Percentiles rank a stretch among this genome's conserved stretches.
phyloP scores from a whole-genome alignment of 2,888 invertebrate species.

The Megaustenia siamemsis region DNA sequence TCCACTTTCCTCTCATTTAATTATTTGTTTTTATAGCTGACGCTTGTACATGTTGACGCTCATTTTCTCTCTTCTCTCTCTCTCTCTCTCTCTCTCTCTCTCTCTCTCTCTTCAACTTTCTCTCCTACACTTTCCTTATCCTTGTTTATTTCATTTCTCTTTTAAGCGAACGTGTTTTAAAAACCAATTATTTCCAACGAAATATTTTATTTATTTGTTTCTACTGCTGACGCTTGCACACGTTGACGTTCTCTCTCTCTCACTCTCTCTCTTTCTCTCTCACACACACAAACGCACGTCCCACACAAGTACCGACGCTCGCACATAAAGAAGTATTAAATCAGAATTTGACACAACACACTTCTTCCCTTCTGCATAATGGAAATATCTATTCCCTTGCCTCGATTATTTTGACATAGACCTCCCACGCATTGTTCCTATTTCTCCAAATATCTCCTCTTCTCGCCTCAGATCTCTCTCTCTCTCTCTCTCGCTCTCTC shows the following conservation, averaged over 20 bases:
- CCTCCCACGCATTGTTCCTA: not conserved
- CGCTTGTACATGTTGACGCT: not conserved
- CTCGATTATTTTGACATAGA: not conserved
- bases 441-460: not conserved
- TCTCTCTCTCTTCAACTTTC: too few relatives aligned
- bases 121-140: not conserved
- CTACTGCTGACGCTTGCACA: not conserved
- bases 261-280: conserved; percentile 16
- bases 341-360: too few relatives aligned
- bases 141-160: too few relatives aligned
- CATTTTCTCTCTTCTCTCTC: too few relatives aligned
- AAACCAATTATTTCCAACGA: not conserved
- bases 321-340: too few relatives aligned
- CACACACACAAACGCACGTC: too few relatives aligned
- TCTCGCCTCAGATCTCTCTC: not conserved
- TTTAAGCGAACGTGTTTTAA: not conserved
- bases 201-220: not conserved
- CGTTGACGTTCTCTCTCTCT: not conserved
- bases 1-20: too few relatives aligned
- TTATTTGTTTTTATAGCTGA: too few relatives aligned
- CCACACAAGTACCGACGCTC: too few relatives aligned
- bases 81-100: too few relatives aligned
- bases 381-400: not conserved
- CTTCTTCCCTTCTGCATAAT: too few relatives aligned
- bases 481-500: not conserved